Conservation (phyloP, 1,140 invertebrate species). For the Mylabris phalerata region DNA sequence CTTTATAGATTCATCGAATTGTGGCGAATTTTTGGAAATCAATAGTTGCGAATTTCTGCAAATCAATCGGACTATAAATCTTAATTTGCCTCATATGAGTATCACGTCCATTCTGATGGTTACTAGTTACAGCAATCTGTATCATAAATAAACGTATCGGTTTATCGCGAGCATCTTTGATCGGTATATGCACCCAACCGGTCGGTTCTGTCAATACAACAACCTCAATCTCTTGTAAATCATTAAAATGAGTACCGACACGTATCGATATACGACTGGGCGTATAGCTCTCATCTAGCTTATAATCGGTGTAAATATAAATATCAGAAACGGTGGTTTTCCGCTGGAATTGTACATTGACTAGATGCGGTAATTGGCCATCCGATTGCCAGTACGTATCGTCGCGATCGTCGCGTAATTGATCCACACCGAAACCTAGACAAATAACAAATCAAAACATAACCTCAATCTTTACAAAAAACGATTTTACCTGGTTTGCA, state of each 20-base stretch:
- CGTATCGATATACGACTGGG: constrained; percentile 92
- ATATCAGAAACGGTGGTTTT: constrained; percentile 95
- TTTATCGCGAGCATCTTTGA: constrained; percentile 81
- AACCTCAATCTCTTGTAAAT: constrained; percentile 94
- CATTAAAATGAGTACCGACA: constrained; percentile 94
- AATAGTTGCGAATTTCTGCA: constrained; percentile 71
- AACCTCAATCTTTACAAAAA: neutral
- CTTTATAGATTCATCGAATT: constrained; percentile 53
- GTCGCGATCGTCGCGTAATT: constrained; percentile 86
- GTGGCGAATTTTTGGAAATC: constrained; percentile 75
- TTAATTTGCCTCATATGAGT: constrained; percentile 97
- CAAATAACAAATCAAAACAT: neutral
- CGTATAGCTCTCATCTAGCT: constrained; percentile 98
- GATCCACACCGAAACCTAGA: constrained; percentile 93
- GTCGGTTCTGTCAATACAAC: constrained; percentile 90
- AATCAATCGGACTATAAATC: constrained; percentile 86
- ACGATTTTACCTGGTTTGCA: constrained; percentile 81
- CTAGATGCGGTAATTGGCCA: constrained; percentile 93
- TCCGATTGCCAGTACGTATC: constrained; percentile 99
- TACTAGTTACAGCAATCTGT: constrained; percentile 93
- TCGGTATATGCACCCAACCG: constrained; percentile 88
- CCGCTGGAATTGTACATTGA: constrained; percentile 95
- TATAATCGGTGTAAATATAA: constrained; percentile 96
- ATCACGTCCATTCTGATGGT: constrained; percentile 97
- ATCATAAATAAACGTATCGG: constrained; percentile 94